These are phyloP conservation scores for Micromesistius poutassou DNA, from an alignment of 2,797 vertebrate genomes.

Conservation along the genomic window DNA sequence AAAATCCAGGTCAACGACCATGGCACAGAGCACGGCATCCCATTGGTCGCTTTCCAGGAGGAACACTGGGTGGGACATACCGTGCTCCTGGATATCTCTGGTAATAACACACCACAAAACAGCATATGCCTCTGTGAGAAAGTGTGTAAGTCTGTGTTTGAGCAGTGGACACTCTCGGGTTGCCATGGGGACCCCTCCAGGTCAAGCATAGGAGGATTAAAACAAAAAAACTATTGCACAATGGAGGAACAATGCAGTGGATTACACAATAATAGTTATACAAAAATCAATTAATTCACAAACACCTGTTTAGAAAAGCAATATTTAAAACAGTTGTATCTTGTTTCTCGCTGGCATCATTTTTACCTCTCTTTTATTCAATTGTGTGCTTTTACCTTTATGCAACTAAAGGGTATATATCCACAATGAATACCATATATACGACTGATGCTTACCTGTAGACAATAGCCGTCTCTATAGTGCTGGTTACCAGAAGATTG, in stretches of 20 bases:
- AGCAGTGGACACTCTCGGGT: neutral
- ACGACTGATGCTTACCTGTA: slow-evolving; percentile 74
- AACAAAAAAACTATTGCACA: neutral
- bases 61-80: slow-evolving; percentile 70
- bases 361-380: too few species aligned
- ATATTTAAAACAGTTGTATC: too few species aligned
- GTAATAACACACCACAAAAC: slow-evolving; percentile 17
- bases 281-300: too few species aligned
- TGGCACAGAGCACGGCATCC: slow-evolving; percentile 84
- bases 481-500: slow-evolving; percentile 83
- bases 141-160: neutral
- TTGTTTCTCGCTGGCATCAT: too few species aligned
- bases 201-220: neutral
- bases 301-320: neutral
- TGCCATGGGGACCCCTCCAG: neutral
- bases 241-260: neutral
- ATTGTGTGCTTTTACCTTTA: too few species aligned
- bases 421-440: neutral
- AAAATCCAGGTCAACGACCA: slow-evolving; percentile 84
- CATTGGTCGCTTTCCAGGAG: slow-evolving; percentile 83
- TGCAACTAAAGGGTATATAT: too few species aligned
- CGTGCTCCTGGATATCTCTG: slow-evolving; percentile 79
- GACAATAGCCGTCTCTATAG: slow-evolving; percentile 84
- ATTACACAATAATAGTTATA: too few species aligned
- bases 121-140: neutral